A percentile compares a stretch with the other conserved stretches of the same genome.
These are phyloP conservation scores for Hippolais icterina DNA, from an alignment of 2,113 vertebrate genomes.

Conservation along the genomic window DNA sequence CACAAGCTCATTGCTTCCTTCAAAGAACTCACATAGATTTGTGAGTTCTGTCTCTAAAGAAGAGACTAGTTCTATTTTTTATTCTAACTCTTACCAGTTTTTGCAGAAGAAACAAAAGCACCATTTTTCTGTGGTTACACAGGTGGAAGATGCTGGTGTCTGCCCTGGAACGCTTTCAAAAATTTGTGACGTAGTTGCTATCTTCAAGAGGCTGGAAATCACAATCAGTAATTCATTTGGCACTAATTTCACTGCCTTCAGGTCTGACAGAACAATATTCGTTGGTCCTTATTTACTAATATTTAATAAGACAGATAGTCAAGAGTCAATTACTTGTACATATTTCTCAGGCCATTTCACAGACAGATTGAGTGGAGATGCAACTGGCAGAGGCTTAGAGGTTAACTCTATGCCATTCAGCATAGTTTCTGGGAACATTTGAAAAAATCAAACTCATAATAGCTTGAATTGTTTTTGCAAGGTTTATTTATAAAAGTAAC, in stretches of 20 bases:
- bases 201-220: neutral
- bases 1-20: neutral
- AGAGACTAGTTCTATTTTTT: neutral
- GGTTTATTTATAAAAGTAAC: neutral
- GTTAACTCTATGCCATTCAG: neutral
- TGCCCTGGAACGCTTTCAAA: neutral
- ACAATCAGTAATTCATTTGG: neutral
- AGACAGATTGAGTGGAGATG: neutral
- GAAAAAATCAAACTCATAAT: neutral
- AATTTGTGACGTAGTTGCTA: neutral
- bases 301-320: neutral
- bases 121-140: neutral
- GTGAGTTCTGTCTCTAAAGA: neutral
- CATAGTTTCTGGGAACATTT: neutral
- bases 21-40: neutral
- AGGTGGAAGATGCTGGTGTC: neutral
- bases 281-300: neutral
- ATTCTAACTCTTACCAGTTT: neutral
- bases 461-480: neutral
- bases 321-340: neutral
- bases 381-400: neutral
- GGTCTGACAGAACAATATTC: neutral
- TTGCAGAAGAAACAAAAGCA: neutral
- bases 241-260: neutral
- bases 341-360: neutral